Base-by-base conservation (phyloP, 1,140 invertebrate genomes). In the Zaprionus gabonicus region DNA sequence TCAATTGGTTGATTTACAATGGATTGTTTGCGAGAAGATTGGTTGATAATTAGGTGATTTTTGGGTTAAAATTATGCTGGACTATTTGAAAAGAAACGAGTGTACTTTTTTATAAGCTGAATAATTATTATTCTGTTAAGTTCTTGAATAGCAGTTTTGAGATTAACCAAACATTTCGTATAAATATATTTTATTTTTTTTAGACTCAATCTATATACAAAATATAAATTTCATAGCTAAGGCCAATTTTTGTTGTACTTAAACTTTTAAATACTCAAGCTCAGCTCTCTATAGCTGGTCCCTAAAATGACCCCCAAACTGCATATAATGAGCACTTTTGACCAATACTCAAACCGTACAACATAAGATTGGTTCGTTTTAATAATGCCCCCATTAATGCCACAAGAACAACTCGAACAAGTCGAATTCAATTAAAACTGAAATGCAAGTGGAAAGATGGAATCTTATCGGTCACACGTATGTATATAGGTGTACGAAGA, bases 381-480 rank as follows among this genome's bases (percentile, higher is more conserved):
- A 51, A 28, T 23, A 62, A 73, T 64, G 63, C 51, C 57, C 64
- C 70, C 63, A 44, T 57, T 51, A 63, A 73, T 63, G 71, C 70
- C 75, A 73, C 69, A 72, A 60, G n/a, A 44, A 67, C 49, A 73
- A 41, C 63, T 60, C 12, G 27, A 70, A 60, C 55, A 65, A 77
- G 38, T 73, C 51, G 20, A 67, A 72, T 58, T 73, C 69, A 76
- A 76, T 76, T 72, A 73, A 72, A 64, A 49, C 41, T 17, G 57
- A 65, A 60, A 66, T 57, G 20, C 23, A 64, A 67, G 44, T 55
- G 34, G 25, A 53, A 71, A 38, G 41, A 72, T 56, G 38, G 53
- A 72, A 44, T 53, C 70, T 73, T 64, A 72, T 56, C 58, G 71
- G 51, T 57, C 46, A 76, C 70, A 67, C 70, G 70, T 77, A 73